Evolutionary conservation across 2,888 invertebrate genomes (phyloP).

Genomic region (Colostygia pectinataria): DNA sequence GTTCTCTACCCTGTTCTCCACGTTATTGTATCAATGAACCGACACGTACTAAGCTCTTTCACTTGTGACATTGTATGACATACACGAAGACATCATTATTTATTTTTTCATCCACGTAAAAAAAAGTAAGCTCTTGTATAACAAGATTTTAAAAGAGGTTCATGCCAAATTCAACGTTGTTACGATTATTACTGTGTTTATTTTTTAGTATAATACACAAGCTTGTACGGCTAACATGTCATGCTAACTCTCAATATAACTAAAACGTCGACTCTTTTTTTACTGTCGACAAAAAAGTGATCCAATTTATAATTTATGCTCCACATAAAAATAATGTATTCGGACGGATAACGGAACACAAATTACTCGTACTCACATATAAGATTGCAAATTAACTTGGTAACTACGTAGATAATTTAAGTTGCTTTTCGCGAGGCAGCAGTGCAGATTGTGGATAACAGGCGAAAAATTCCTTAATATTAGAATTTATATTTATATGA

Average conservation of each 20-base stretch:
- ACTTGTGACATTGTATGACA: slow-evolving; percentile 10
- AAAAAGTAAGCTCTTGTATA: background rate
- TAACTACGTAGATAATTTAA: no score
- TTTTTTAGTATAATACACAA: no score
- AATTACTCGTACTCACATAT: slow-evolving; percentile 10
- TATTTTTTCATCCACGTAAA: slow-evolving; percentile 13
- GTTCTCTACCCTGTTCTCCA: slow-evolving; percentile 23
- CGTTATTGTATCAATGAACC: slow-evolving; percentile 60
- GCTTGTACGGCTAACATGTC: no score
- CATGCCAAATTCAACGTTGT: background rate
- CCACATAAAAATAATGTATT: background rate
- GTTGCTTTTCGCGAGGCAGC: background rate
- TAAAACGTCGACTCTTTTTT: no score
- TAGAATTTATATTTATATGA: no score
- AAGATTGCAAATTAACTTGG: slow-evolving; percentile 5
- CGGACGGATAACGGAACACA: slow-evolving; percentile 6
- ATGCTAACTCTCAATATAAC: no score
- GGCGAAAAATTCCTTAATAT: no score
- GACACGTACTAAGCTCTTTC: slow-evolving; percentile 29
- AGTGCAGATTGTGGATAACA: no score
- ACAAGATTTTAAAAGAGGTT: background rate
- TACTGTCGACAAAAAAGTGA: no score
- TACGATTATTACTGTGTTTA: no score
- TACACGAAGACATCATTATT: slow-evolving; percentile 19
- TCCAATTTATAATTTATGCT: background rate